These are phyloP conservation scores for Lycaon pictus DNA, from an alignment of 2,113 vertebrate species.

Conservation along the genomic window DNA sequence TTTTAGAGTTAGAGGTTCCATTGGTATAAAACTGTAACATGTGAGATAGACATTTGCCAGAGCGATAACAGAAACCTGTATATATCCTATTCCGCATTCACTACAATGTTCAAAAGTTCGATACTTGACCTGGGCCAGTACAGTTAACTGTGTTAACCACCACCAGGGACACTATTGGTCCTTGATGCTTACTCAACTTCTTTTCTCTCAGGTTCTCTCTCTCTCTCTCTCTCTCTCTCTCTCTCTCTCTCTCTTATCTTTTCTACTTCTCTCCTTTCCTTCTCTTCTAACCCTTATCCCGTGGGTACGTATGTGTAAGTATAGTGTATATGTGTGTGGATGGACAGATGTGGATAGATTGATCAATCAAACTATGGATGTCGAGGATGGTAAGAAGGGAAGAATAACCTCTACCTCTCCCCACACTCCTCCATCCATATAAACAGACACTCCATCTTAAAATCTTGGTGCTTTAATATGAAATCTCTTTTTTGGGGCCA, in stretches of 20 bases:
- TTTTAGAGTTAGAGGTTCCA: constrained; percentile 68
- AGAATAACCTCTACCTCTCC: neutral
- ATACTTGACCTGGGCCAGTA: constrained; percentile 69
- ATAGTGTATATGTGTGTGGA: neutral
- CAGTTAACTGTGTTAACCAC: constrained; percentile 64
- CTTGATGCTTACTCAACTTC: constrained; percentile 23
- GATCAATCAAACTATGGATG: neutral
- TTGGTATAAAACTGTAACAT: constrained; percentile 60
- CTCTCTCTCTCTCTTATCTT: neutral
- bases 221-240: neutral
- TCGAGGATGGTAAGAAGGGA: neutral
- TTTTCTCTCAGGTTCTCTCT: neutral
- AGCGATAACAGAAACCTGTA: constrained; percentile 58
- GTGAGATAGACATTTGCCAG: constrained; percentile 73
- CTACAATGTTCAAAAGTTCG: constrained; percentile 52
- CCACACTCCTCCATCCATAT: neutral
- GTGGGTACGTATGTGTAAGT: neutral
- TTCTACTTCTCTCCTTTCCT: neutral
- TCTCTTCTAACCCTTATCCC: neutral
- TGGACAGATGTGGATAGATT: neutral
- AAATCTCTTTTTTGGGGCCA: neutral
- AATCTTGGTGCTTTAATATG: neutral
- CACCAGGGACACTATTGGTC: constrained; percentile 81
- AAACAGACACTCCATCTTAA: neutral
- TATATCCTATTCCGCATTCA: constrained; percentile 17